Conservation (phyloP, 2,797 vertebrate species). For the Cirrhinus molitorella region DNA sequence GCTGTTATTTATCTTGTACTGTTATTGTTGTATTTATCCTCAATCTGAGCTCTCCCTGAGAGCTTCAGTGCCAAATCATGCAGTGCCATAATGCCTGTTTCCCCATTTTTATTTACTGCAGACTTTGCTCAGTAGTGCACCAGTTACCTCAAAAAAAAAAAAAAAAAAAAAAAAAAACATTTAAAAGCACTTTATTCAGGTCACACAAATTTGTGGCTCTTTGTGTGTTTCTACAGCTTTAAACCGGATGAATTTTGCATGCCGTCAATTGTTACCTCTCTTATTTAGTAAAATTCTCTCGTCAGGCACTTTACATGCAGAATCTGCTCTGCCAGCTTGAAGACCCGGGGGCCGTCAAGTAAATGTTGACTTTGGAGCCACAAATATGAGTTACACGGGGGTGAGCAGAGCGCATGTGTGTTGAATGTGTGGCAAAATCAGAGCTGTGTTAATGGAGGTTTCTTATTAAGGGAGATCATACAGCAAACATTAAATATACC, state of each 20-base stretch:
- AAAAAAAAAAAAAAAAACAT: constrained; percentile 59
- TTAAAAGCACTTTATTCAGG: constrained; percentile 73
- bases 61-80: constrained; percentile 76
- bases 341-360: constrained; percentile 3
- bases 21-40: constrained; percentile 32
- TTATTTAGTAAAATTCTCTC: background rate
- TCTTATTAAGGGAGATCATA: constrained; percentile 72
- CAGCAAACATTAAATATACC: constrained; percentile 74
- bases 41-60: constrained; percentile 37
- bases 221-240: constrained; percentile 27
- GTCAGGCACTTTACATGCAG: constrained; percentile 13
- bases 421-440: constrained; percentile 14
- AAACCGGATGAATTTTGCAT: constrained; percentile 35
- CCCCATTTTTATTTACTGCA: constrained; percentile 49
- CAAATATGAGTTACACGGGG: constrained; percentile 15
- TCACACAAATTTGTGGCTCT: constrained; percentile 5
- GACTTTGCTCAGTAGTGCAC: constrained; percentile 57
- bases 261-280: constrained; percentile 10
- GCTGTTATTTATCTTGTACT: constrained; percentile 20
- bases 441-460: constrained; percentile 63
- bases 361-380: constrained; percentile 24
- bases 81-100: constrained; percentile 78
- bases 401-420: background rate
- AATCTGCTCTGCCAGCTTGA: constrained; percentile 20
- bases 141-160: constrained; percentile 66